Evolutionary conservation across 2,888 invertebrate genomes (phyloP).

Genomic region (Hirtodrosophila cameraria): DNA sequence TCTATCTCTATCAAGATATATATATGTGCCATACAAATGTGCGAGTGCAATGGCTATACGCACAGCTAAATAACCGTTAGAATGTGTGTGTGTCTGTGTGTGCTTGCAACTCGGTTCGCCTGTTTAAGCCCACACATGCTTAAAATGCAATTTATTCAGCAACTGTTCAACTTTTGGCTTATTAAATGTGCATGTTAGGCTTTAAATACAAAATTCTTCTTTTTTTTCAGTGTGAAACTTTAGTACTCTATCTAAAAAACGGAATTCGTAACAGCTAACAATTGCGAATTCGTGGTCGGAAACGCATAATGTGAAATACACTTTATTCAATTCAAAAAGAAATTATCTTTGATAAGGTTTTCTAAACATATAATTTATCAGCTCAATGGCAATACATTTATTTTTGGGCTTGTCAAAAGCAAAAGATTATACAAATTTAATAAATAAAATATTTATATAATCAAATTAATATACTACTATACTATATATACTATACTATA

Average conservation of each 20-base stretch:
- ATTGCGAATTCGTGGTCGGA: too few relatives aligned
- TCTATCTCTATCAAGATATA: conserved; percentile 20
- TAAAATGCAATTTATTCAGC: conserved; percentile 18
- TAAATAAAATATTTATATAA: too few relatives aligned
- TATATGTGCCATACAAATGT: conserved; percentile 25
- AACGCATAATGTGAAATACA: too few relatives aligned
- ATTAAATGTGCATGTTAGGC: conserved; percentile 27
- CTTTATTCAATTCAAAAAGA: too few relatives aligned
- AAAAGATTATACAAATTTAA: too few relatives aligned
- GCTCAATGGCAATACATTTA: too few relatives aligned
- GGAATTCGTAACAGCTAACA: too few relatives aligned
- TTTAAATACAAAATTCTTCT: not conserved
- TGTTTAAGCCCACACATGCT: not conserved
- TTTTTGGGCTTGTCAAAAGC: too few relatives aligned
- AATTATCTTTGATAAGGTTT: too few relatives aligned
- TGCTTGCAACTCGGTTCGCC: not conserved
- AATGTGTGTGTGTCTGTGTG: not conserved
- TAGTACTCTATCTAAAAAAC: not conserved
- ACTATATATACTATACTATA: too few relatives aligned
- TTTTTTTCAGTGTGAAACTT: not conserved
- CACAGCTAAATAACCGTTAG: conserved; percentile 31
- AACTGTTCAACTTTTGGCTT: conserved; percentile 15
- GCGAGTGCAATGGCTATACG: conserved; percentile 60
- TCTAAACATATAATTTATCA: too few relatives aligned
- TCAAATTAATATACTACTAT: too few relatives aligned